A percentile compares a stretch with the other conserved stretches of the same genome.
phyloP scores from a whole-genome alignment of 2,888 invertebrate species.

The Aphelenchoides bicaudatus region DNA sequence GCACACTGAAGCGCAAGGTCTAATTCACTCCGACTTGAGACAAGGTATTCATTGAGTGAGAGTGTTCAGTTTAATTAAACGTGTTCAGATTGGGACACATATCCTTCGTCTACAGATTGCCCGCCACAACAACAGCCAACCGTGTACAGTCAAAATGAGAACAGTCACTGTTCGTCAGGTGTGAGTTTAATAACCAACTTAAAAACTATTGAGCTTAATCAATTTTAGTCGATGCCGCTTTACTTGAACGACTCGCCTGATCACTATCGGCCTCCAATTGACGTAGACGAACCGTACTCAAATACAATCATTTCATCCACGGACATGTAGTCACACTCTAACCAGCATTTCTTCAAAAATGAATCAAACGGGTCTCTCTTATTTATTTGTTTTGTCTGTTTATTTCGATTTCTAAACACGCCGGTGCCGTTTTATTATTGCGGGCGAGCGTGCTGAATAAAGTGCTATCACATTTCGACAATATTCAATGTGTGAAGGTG shows the following conservation, averaged over 20 bases:
- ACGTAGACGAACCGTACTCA: neutral
- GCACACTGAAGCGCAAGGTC: constrained; percentile 8
- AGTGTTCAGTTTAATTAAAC: neutral
- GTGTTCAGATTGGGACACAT: constrained; percentile 6
- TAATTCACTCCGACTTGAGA: constrained; percentile 9
- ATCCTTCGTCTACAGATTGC: constrained; percentile 3
- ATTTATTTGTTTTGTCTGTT: no score
- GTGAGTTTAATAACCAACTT: no score
- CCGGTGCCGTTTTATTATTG: no score
- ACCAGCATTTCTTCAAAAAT: no score
- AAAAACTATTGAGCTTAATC: no score
- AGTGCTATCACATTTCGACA: no score
- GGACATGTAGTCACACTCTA: constrained; percentile 6
- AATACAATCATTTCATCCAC: constrained; percentile 10
- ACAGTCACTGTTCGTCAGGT: neutral
- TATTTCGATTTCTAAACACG: no score
- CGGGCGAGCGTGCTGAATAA: no score
- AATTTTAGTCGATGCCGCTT: no score
- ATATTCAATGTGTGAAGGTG: no score
- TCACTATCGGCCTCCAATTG: neutral
- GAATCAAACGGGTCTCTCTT: no score
- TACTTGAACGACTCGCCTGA: neutral
- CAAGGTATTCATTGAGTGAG: neutral
- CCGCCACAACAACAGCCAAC: no score
- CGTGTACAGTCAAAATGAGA: constrained; percentile 4